These are phyloP conservation scores for Mastomys coucha DNA, from an alignment of 2,113 vertebrate species.

Conservation along the genomic window DNA sequence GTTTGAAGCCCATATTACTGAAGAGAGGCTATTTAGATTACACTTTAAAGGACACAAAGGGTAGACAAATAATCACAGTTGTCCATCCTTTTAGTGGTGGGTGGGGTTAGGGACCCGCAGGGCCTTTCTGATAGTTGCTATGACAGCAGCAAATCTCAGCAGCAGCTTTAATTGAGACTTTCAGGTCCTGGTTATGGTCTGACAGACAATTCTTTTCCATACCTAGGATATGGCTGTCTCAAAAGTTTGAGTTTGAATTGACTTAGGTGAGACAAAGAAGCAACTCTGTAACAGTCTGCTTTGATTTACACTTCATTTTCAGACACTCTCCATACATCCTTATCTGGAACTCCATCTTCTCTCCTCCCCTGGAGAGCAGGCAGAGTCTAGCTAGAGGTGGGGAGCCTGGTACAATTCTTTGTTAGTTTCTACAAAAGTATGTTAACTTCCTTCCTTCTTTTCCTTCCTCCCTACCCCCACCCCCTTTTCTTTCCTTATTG, in stretches of 20 bases:
- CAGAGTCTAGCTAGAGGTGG: background rate
- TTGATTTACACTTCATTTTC: conserved; percentile 3
- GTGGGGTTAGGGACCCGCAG: background rate
- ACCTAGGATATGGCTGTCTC: background rate
- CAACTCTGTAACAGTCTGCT: background rate
- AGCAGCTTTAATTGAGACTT: background rate
- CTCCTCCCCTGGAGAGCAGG: background rate
- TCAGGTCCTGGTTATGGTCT: background rate
- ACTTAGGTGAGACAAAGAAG: background rate
- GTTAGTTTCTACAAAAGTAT: background rate
- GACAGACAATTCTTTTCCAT: background rate
- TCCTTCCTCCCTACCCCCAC: background rate
- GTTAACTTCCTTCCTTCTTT: background rate
- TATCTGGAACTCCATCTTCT: background rate
- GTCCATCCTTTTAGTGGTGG: background rate
- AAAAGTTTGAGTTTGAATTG: background rate
- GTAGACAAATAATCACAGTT: background rate
- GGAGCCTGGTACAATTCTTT: background rate
- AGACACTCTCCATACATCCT: background rate
- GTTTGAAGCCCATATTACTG: conserved; percentile 20
- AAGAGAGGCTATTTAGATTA: background rate
- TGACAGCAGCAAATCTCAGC: background rate
- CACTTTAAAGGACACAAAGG: background rate
- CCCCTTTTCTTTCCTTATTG: background rate
- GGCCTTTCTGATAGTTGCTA: background rate